A percentile compares a stretch with the other conserved stretches of the same genome.
Evolutionary conservation across 2,113 vertebrate species (phyloP).

Genomic region (Apus apus): DNA sequence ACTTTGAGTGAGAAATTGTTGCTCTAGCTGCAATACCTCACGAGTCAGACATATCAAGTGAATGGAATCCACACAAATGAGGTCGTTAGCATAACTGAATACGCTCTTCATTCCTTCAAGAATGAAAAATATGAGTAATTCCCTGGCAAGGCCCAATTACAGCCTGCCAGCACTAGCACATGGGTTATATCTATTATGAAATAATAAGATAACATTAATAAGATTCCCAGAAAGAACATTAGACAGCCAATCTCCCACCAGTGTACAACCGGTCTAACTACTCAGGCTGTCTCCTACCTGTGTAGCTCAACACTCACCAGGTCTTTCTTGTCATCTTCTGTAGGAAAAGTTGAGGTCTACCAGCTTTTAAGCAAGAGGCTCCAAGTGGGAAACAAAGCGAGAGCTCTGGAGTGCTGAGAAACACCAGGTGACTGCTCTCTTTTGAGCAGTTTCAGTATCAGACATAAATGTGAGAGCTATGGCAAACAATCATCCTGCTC

Average conservation of each 20-base stretch:
- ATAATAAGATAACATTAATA: constrained; percentile 72
- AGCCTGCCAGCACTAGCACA: constrained; percentile 27
- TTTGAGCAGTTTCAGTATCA: not conserved
- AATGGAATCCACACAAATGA: constrained; percentile 70
- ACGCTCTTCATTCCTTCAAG: constrained; percentile 52
- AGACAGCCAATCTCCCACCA: constrained; percentile 12
- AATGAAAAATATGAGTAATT: constrained; percentile 69
- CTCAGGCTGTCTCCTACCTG: not conserved
- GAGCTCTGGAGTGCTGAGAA: not conserved
- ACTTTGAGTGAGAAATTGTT: constrained; percentile 44
- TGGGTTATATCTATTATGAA: constrained; percentile 69
- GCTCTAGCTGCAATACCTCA: constrained; percentile 43
- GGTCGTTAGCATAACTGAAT: constrained; percentile 68
- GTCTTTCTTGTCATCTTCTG: not conserved
- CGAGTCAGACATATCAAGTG: constrained; percentile 19
- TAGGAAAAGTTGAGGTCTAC: not conserved
- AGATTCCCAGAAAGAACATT: constrained; percentile 68
- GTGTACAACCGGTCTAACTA: not conserved
- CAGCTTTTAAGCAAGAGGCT: not conserved
- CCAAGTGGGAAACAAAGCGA: not conserved
- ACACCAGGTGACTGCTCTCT: not conserved
- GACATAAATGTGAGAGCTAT: not conserved
- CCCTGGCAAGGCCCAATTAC: constrained; percentile 70
- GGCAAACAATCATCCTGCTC: not conserved
- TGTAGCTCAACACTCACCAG: not conserved